Percentiles rank a stretch among this genome's conserved stretches.
Evolutionary conservation across 2,888 invertebrate genomes (phyloP).

Genomic region (Laspeyria flexula): DNA sequence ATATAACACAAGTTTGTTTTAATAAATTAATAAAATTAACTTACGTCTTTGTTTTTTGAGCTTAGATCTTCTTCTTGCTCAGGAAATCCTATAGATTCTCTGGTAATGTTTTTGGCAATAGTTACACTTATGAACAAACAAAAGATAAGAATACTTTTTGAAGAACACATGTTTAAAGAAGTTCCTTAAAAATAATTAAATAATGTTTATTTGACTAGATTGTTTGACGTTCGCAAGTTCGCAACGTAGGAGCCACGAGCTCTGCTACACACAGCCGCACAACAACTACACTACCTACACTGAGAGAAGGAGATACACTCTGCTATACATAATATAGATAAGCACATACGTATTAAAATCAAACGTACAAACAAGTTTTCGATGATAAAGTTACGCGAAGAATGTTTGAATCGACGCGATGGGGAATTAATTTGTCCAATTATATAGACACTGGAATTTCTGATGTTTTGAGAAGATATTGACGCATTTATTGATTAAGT

Average conservation of each 20-base stretch:
- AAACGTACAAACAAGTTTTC: conserved; percentile 62
- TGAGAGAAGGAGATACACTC: conserved; percentile 38
- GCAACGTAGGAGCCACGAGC: conserved; percentile 37
- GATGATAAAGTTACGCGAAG: conserved; percentile 41
- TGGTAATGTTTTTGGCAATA: conserved; percentile 45
- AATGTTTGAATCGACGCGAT: conserved; percentile 11
- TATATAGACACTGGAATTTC: too few relatives aligned
- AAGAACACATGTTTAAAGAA: conserved; percentile 45
- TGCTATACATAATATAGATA: conserved; percentile 52
- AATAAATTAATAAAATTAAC: too few relatives aligned
- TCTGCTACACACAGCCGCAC: conserved; percentile 41
- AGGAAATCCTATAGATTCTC: conserved; percentile 73
- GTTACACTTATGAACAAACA: conserved; percentile 46
- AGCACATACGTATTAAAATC: conserved; percentile 23
- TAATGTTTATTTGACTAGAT: conserved; percentile 19
- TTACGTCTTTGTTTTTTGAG: conserved; percentile 71
- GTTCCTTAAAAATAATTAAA: not conserved
- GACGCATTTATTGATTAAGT: too few relatives aligned
- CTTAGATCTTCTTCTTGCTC: conserved; percentile 70
- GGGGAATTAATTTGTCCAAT: not conserved
- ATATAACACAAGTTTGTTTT: too few relatives aligned
- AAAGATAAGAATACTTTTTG: conserved; percentile 39
- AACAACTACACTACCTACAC: conserved; percentile 48
- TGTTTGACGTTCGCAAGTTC: conserved; percentile 12
- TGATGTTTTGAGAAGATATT: not conserved